Conservation (phyloP, 1,140 invertebrate species). For the Macrotrachela quadricornifera region DNA sequence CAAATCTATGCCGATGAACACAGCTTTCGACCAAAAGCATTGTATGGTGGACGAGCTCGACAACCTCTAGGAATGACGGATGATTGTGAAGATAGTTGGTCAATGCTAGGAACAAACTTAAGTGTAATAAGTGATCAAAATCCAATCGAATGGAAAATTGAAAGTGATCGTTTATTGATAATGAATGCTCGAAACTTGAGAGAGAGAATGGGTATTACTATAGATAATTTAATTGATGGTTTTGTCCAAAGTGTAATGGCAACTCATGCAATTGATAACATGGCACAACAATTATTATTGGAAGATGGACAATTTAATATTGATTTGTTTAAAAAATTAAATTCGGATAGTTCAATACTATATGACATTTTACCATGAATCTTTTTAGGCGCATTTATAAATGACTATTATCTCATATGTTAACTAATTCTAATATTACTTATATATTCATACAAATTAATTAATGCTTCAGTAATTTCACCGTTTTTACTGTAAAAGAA, state of each 20-base stretch:
- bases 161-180: neutral
- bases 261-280: neutral
- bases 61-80: neutral
- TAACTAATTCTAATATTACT: no score
- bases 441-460: no score
- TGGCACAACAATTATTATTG: neutral
- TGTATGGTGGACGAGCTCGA: neutral
- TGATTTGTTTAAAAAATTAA: conserved; percentile 5
- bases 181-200: neutral
- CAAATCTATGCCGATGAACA: neutral
- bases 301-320: neutral
- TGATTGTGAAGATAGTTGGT: neutral
- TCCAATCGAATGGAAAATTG: neutral
- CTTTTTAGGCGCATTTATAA: no score
- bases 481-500: no score
- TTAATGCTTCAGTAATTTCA: no score
- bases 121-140: neutral
- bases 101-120: conserved; percentile 4
- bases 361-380: no score
- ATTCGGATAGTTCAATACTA: neutral
- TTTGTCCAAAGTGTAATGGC: neutral
- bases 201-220: neutral
- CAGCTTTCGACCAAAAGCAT: neutral
- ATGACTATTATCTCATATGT: no score
- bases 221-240: neutral